Percentiles rank a stretch among this genome's conserved stretches.
Evolutionary conservation across 2,797 vertebrate genomes (phyloP).

Genomic region (Gadopsis bispinosus): DNA sequence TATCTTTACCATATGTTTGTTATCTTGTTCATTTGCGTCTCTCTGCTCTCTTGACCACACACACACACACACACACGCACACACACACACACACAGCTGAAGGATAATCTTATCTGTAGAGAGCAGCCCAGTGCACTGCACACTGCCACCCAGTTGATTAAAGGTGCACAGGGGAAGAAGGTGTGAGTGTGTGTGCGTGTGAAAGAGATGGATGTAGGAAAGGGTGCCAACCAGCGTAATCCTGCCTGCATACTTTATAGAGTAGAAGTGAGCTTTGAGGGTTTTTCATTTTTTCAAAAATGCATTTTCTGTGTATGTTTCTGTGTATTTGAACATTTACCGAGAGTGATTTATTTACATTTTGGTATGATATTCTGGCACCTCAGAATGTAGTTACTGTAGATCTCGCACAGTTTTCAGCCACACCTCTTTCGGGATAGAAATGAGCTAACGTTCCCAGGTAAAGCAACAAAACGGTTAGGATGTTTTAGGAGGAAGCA

Average conservation of each 20-base stretch:
- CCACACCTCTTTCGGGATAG: neutral
- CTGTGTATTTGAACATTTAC: neutral
- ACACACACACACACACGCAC: slow-evolving; percentile 20
- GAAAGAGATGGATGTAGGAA: neutral
- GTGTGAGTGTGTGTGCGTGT: neutral
- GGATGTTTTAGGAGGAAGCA: too few species aligned
- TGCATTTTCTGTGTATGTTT: neutral
- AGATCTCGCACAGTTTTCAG: neutral
- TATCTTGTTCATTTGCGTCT: slow-evolving; percentile 46
- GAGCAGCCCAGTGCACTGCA: slow-evolving; percentile 51
- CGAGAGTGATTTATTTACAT: neutral
- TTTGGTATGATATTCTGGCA: neutral
- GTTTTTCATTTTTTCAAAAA: neutral
- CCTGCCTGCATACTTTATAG: neutral
- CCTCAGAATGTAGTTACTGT: neutral
- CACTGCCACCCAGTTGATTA: slow-evolving; percentile 67
- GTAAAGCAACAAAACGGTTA: neutral
- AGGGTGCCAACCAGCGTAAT: slow-evolving; percentile 3
- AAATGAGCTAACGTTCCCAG: neutral
- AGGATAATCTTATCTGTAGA: slow-evolving; percentile 73
- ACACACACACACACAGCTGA: slow-evolving; percentile 52
- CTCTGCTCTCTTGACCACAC: slow-evolving; percentile 17
- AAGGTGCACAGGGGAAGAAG: slow-evolving; percentile 52
- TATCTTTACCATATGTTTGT: slow-evolving; percentile 34
- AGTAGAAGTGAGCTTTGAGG: neutral